Conservation (phyloP, 2,888 invertebrate genomes). For the Poecilus cupreus region DNA sequence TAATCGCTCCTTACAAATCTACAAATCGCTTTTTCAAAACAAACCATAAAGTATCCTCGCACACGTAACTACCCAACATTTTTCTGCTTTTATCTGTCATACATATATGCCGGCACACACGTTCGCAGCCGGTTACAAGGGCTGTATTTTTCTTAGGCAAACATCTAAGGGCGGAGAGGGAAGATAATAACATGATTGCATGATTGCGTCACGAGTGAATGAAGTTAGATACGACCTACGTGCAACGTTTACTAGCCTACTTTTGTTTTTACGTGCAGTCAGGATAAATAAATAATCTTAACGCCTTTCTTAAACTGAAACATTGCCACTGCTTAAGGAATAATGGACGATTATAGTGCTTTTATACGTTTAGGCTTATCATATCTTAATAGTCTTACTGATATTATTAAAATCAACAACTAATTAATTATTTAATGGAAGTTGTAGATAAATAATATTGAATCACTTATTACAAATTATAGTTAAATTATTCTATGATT, state of each 20-base stretch:
- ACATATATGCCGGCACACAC: not conserved
- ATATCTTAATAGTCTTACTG: too few relatives aligned
- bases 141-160: not conserved
- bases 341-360: too few relatives aligned
- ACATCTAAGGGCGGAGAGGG: not conserved
- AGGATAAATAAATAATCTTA: too few relatives aligned
- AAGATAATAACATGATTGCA: constrained; percentile 27
- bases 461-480: too few relatives aligned
- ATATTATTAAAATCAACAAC: too few relatives aligned
- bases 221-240: constrained; percentile 13
- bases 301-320: too few relatives aligned
- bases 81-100: constrained; percentile 1
- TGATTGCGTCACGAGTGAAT: constrained; percentile 16
- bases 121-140: not conserved
- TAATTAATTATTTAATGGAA: too few relatives aligned
- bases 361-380: too few relatives aligned
- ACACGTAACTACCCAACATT: constrained; percentile 7
- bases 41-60: constrained; percentile 28
- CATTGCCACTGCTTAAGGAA: too few relatives aligned
- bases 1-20: constrained; percentile 44
- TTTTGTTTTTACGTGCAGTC: too few relatives aligned
- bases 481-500: too few relatives aligned
- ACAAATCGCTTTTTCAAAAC: constrained; percentile 41
- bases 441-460: too few relatives aligned
- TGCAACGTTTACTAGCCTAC: not conserved